A percentile compares a stretch with the other conserved stretches of the same genome.
These are phyloP conservation scores for Labeo calbasu DNA, from an alignment of 2,797 vertebrate species.

Conservation along the genomic window DNA sequence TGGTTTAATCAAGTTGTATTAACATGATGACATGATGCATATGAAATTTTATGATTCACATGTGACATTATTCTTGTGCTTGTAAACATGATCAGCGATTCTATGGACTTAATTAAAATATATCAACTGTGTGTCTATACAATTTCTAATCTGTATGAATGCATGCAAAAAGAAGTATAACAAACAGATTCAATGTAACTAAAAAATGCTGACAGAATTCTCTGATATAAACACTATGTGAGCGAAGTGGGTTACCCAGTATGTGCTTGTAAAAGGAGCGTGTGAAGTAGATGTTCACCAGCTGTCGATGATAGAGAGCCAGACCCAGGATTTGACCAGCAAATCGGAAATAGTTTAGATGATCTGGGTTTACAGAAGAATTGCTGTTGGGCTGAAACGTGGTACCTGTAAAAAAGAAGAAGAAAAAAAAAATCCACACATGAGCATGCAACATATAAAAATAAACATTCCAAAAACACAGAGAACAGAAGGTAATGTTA, in stretches of 20 bases:
- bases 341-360: slow-evolving; percentile 96
- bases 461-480: not conserved
- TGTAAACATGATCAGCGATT: not conserved
- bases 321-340: slow-evolving; percentile 97
- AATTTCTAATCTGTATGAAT: not conserved
- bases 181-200: not conserved
- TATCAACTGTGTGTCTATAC: not conserved
- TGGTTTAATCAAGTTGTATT: not conserved
- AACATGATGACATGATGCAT: not conserved
- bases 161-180: not conserved
- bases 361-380: slow-evolving; percentile 97
- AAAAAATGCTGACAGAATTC: not conserved
- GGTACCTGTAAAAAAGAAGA: slow-evolving; percentile 79
- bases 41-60: not conserved
- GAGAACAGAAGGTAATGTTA: not conserved
- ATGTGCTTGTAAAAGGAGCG: slow-evolving; percentile 99
- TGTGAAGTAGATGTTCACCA: slow-evolving; percentile 99
- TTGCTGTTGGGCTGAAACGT: slow-evolving; percentile 99
- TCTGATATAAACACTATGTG: not conserved
- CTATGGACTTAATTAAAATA: not conserved
- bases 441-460: slow-evolving; percentile 8
- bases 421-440: not conserved
- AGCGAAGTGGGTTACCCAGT: slow-evolving; percentile 82
- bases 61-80: not conserved
- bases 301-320: slow-evolving; percentile 93